Evolutionary conservation across 2,888 invertebrate genomes (phyloP).

Genomic region (Lithophane semibrunnea): DNA sequence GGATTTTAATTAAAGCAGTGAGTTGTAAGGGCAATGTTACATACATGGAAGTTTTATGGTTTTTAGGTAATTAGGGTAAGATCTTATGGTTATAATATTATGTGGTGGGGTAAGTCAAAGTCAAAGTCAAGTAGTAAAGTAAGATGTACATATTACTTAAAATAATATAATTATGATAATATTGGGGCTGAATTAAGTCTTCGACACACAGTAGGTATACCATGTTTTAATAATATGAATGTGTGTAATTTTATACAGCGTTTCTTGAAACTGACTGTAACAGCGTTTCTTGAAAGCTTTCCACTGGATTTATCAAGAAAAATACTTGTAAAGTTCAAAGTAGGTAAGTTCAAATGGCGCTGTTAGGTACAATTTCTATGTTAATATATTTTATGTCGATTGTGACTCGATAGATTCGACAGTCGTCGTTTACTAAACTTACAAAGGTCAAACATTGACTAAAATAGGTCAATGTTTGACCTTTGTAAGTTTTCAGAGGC

Average conservation of each 20-base stretch:
- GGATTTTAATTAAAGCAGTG: conserved; percentile 57
- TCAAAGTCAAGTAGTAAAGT: too few species aligned
- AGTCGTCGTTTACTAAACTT: too few species aligned
- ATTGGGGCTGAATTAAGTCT: not conserved
- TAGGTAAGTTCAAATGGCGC: too few species aligned
- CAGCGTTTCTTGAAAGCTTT: not conserved
- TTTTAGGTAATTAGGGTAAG: conserved; percentile 27
- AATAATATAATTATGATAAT: not conserved
- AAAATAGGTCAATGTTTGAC: not conserved
- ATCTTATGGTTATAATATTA: conserved; percentile 2
- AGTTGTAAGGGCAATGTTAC: not conserved
- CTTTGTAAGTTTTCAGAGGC: not conserved
- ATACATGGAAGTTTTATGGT: conserved; percentile 13
- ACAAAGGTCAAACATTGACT: too few species aligned
- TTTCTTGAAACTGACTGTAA: too few species aligned
- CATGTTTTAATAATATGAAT: not conserved
- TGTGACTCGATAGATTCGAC: too few species aligned
- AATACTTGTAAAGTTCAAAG: too few species aligned
- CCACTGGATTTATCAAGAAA: not conserved
- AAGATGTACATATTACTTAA: not conserved
- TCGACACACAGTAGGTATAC: not conserved
- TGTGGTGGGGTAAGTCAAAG: too few species aligned
- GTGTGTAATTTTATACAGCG: not conserved
- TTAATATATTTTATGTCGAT: too few species aligned
- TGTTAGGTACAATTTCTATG: too few species aligned